Percentiles rank a stretch among this genome's conserved stretches.
phyloP scores from a whole-genome alignment of 2,113 vertebrate species.

The Labrus mixtus region DNA sequence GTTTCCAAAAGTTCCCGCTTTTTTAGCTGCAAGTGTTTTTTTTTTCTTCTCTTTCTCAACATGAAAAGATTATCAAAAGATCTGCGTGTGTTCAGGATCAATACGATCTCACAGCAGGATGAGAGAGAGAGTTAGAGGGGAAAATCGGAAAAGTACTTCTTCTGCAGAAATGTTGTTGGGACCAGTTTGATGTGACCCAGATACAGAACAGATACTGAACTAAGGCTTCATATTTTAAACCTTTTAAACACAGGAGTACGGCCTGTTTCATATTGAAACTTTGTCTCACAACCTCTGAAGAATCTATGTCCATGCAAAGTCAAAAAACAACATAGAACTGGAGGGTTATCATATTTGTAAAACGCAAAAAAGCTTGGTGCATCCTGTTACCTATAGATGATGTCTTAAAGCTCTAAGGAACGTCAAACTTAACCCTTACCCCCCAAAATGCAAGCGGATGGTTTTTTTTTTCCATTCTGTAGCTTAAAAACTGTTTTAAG shows the following conservation, averaged over 20 bases:
- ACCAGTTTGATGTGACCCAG: constrained; percentile 5
- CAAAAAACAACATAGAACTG: no score
- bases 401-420: no score
- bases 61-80: constrained; percentile 75
- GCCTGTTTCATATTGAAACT: no score
- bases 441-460: no score
- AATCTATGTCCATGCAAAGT: no score
- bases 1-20: constrained; percentile 59
- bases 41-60: constrained; percentile 18
- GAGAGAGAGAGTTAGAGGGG: constrained; percentile 19
- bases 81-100: constrained; percentile 48
- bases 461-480: no score
- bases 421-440: no score
- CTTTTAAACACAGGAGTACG: background rate
- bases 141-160: constrained; percentile 18
- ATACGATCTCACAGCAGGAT: constrained; percentile 66
- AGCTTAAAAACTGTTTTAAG: no score
- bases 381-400: no score
- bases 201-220: background rate
- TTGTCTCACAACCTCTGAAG: no score
- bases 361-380: no score
- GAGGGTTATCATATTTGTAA: no score
- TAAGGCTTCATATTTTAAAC: background rate
- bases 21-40: constrained; percentile 45
- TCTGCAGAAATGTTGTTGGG: constrained; percentile 19